These are phyloP conservation scores for Trichechus manatus DNA, from an alignment of 2,113 vertebrate genomes.

Conservation along the genomic window DNA sequence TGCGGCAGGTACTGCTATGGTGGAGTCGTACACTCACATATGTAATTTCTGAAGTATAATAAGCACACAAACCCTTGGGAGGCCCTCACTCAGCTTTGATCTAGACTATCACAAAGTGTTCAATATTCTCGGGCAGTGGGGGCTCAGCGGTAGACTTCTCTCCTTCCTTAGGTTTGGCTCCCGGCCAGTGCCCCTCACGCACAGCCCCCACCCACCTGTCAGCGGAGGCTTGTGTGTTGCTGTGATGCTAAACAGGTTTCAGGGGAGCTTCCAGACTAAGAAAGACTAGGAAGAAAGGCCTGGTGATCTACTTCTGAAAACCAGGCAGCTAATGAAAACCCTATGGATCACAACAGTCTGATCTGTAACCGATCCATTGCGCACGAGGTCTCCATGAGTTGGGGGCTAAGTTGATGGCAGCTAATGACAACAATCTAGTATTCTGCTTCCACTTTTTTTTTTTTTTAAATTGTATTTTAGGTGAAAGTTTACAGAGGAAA, in stretches of 20 bases:
- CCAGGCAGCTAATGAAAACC: too few species aligned
- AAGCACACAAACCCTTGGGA: background rate
- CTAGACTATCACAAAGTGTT: background rate
- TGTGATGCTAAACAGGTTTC: background rate
- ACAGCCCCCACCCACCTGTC: background rate
- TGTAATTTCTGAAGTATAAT: background rate
- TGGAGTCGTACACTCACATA: background rate
- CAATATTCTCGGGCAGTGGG: background rate
- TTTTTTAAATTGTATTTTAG: too few species aligned
- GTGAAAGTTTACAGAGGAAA: too few species aligned
- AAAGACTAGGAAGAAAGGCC: background rate
- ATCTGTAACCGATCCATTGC: background rate
- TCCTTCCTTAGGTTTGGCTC: too few species aligned
- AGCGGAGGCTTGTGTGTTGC: background rate
- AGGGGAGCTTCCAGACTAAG: background rate
- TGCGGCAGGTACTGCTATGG: background rate
- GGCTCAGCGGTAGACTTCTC: background rate
- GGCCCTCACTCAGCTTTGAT: background rate
- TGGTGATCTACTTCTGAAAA: background rate
- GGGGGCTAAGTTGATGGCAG: background rate
- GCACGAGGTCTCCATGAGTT: too few species aligned
- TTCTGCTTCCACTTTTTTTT: background rate
- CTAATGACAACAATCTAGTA: background rate
- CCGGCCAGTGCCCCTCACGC: too few species aligned
- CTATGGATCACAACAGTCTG: background rate